A percentile compares a stretch with the other conserved stretches of the same genome.
phyloP scores from a whole-genome alignment of 2,797 vertebrate species.

The Pachyuromys duprasi region DNA sequence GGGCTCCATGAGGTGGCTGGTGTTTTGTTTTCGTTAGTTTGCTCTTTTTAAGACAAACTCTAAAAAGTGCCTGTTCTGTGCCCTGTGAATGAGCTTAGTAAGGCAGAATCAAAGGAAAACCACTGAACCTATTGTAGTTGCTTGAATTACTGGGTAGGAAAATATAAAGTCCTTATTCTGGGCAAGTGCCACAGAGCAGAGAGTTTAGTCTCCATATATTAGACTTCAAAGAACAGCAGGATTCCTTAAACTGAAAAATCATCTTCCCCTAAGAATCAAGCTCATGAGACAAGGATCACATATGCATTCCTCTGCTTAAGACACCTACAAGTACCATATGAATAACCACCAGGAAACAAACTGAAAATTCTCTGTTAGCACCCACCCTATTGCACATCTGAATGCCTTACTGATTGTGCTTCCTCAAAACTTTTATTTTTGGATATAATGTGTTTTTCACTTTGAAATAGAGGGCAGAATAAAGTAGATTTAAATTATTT shows the following conservation, averaged over 20 bases:
- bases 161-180: background rate
- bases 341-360: background rate
- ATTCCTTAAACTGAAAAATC: background rate
- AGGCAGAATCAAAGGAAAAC: background rate
- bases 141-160: background rate
- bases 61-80: background rate
- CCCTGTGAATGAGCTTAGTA: background rate
- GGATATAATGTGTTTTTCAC: background rate
- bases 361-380: background rate
- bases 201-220: background rate
- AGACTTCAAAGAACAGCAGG: background rate
- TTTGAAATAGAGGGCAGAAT: background rate
- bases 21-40: background rate
- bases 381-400: background rate
- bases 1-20: background rate
- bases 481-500: background rate
- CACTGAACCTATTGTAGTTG: background rate
- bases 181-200: background rate
- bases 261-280: background rate
- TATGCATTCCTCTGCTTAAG: background rate
- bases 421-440: background rate
- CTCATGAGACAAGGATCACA: background rate
- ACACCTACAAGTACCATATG: background rate
- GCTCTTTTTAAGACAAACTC: background rate
- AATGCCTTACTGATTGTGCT: background rate